These are phyloP conservation scores for Pelodytes ibericus DNA, from an alignment of 2,797 vertebrate genomes.

Conservation along the genomic window DNA sequence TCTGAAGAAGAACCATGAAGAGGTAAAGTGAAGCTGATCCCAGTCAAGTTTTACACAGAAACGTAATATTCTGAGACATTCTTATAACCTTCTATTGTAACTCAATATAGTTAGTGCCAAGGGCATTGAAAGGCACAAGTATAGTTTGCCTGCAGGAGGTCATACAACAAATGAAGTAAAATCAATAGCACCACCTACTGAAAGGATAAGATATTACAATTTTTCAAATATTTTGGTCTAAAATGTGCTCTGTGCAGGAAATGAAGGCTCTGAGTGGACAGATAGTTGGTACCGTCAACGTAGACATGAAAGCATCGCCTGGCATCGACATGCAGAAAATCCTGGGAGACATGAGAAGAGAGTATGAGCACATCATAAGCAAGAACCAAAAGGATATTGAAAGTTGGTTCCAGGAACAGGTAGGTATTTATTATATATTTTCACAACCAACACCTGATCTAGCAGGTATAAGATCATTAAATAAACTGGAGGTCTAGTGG, in stretches of 20 bases:
- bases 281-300: slow-evolving; percentile 63
- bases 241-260: slow-evolving; percentile 59
- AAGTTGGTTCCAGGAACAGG: slow-evolving; percentile 64
- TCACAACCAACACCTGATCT: too few species aligned
- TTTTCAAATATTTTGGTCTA: background rate
- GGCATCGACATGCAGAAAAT: slow-evolving; percentile 64
- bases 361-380: slow-evolving; percentile 66
- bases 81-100: background rate
- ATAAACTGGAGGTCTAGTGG: too few species aligned
- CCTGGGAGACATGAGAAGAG: slow-evolving; percentile 64
- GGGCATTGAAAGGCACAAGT: background rate
- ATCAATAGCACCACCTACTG: background rate
- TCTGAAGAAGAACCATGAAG: slow-evolving; percentile 65
- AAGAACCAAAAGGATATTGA: slow-evolving; percentile 66
- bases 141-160: slow-evolving; percentile 14
- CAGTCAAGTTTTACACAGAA: too few species aligned
- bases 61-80: too few species aligned
- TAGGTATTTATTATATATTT: slow-evolving; percentile 22
- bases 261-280: slow-evolving; percentile 63
- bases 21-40: slow-evolving; percentile 58
- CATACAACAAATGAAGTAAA: background rate
- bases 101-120: background rate
- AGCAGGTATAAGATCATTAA: too few species aligned
- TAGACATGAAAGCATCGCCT: slow-evolving; percentile 63
- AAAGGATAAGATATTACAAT: background rate